These are phyloP conservation scores for Tricholaema leucomelas DNA, from an alignment of 2,113 vertebrate genomes.

Conservation along the genomic window DNA sequence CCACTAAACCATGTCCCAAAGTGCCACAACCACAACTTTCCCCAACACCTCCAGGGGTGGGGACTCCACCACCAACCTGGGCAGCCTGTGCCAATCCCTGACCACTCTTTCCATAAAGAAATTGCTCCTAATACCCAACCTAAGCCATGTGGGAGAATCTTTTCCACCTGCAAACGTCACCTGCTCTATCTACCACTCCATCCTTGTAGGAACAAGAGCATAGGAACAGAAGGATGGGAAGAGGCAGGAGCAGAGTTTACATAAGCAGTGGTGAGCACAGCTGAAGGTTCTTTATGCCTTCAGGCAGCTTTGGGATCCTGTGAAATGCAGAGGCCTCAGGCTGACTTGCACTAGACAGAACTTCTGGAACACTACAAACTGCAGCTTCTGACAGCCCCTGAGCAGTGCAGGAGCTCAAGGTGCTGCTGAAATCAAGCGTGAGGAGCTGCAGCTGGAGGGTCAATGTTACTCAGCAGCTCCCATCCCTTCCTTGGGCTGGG, in stretches of 20 bases:
- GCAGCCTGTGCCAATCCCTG: no score
- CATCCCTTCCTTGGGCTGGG: neutral
- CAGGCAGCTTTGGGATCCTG: neutral
- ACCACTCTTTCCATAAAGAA: no score
- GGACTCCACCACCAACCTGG: no score
- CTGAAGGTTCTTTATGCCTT: conserved; percentile 24
- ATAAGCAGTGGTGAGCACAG: neutral
- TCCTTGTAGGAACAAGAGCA: neutral
- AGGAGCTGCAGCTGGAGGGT: neutral
- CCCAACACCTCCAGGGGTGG: no score
- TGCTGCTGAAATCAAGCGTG: neutral
- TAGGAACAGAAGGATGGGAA: neutral
- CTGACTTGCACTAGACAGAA: neutral
- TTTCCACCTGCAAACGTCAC: neutral
- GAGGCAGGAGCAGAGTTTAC: neutral
- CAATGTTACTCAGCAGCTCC: neutral
- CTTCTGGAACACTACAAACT: neutral
- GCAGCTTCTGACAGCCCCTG: neutral
- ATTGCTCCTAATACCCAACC: no score
- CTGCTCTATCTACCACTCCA: neutral
- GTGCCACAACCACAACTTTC: no score
- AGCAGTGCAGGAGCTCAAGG: neutral
- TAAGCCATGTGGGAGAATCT: accelerated
- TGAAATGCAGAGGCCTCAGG: neutral
- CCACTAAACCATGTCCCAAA: no score